Evolutionary conservation across 2,888 invertebrate species (phyloP).

Genomic region (Spicauda simplicius): DNA sequence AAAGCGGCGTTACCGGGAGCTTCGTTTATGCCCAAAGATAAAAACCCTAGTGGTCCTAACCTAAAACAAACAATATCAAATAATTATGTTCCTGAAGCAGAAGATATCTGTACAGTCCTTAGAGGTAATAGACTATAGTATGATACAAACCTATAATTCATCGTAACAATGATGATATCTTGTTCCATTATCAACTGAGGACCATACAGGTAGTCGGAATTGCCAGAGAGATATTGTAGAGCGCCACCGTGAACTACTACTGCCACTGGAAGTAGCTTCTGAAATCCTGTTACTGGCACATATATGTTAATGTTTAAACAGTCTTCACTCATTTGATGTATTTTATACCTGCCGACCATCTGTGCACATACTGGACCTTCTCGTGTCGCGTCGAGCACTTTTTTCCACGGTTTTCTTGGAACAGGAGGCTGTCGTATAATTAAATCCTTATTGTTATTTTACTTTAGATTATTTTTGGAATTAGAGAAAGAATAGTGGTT

Average conservation of each 20-base stretch:
- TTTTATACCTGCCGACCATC: conserved; percentile 36
- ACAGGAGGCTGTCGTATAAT: conserved; percentile 46
- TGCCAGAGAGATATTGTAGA: conserved; percentile 48
- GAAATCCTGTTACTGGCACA: conserved; percentile 40
- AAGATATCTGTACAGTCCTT: too few relatives aligned
- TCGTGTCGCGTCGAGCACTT: conserved; percentile 45
- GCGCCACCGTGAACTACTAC: conserved; percentile 57
- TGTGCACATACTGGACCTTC: conserved; percentile 49
- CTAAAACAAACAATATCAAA: conserved; percentile 43
- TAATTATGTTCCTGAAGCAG: neutral
- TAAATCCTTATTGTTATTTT: neutral
- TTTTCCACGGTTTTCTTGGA: conserved; percentile 46
- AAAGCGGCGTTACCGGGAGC: conserved; percentile 58
- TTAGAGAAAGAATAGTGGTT: neutral
- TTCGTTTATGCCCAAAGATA: conserved; percentile 51
- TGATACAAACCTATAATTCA: too few relatives aligned
- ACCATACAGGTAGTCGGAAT: conserved; percentile 47
- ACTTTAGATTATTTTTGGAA: neutral
- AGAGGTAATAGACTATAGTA: too few relatives aligned
- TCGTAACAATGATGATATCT: conserved; percentile 56
- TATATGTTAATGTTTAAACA: conserved; percentile 50
- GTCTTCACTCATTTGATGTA: conserved; percentile 50
- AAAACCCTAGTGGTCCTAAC: conserved; percentile 59
- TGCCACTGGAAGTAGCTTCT: conserved; percentile 47
- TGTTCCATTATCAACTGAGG: conserved; percentile 53